Evolutionary conservation across 2,888 invertebrate species (phyloP).

Genomic region (Sipunculus nudus): DNA sequence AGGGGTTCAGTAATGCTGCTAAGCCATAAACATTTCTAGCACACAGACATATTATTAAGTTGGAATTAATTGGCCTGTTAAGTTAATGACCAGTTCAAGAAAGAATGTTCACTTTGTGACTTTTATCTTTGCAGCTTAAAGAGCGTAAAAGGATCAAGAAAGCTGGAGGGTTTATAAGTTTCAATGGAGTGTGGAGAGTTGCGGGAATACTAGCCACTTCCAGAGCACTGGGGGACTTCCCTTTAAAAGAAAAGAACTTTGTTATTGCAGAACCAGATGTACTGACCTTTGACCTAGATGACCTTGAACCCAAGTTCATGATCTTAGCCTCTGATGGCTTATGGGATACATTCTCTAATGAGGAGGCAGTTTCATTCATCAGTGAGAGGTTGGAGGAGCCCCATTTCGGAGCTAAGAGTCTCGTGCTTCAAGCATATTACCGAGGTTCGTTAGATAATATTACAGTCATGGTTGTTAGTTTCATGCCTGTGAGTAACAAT

Average conservation of each 20-base stretch:
- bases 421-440: constrained; percentile 89
- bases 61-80: no score
- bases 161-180: constrained; percentile 94
- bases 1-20: no score
- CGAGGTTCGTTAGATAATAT: constrained; percentile 95
- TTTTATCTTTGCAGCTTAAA: constrained; percentile 73
- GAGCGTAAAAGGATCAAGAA: constrained; percentile 92
- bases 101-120: no score
- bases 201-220: constrained; percentile 95
- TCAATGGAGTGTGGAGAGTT: constrained; percentile 96
- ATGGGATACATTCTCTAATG: constrained; percentile 96
- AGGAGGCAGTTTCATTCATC: constrained; percentile 90
- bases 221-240: constrained; percentile 91
- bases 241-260: constrained; percentile 89
- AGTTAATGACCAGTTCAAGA: no score
- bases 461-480: constrained; percentile 82
- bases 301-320: constrained; percentile 86
- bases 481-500: no score
- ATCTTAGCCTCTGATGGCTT: constrained; percentile 94
- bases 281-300: constrained; percentile 85
- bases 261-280: constrained; percentile 97
- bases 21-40: no score
- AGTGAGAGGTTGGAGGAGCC: constrained; percentile 86
- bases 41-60: no score
- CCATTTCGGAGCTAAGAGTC: constrained; percentile 89